Evolutionary conservation across 2,888 invertebrate genomes (phyloP).

Genomic region (Oxycera nigricornis): DNA sequence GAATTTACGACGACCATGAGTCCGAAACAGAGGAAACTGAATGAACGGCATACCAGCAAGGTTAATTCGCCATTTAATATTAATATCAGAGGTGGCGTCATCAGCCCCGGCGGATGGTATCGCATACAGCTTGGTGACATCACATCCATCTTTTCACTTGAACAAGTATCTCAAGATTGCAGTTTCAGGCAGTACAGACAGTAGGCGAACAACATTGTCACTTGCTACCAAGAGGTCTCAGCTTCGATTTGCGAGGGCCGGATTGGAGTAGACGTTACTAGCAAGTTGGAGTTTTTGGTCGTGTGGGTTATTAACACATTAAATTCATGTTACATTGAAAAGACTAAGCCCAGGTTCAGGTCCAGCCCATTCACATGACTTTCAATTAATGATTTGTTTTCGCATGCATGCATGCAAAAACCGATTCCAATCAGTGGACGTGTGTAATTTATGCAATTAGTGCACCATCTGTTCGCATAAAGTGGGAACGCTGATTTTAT

Average conservation of each 20-base stretch:
- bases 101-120: too few relatives aligned
- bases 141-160: background rate
- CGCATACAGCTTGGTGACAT: constrained; percentile 18
- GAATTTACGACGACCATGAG: background rate
- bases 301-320: constrained; percentile 16
- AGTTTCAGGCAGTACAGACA: background rate
- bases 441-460: constrained; percentile 22
- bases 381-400: constrained; percentile 7
- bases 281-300: background rate
- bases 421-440: background rate
- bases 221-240: constrained; percentile 19
- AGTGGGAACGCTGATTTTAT: background rate
- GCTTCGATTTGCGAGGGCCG: background rate
- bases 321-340: background rate
- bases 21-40: constrained; percentile 4
- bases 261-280: background rate
- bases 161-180: background rate
- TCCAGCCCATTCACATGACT: constrained; percentile 26
- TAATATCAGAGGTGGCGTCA: background rate
- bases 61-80: background rate
- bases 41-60: background rate
- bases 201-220: constrained; percentile 35
- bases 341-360: too few relatives aligned
- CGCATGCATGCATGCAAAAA: background rate
- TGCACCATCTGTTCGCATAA: constrained; percentile 1